phyloP scores from a whole-genome alignment of 2,888 invertebrate species.

The Trileptium ribeirensis region DNA sequence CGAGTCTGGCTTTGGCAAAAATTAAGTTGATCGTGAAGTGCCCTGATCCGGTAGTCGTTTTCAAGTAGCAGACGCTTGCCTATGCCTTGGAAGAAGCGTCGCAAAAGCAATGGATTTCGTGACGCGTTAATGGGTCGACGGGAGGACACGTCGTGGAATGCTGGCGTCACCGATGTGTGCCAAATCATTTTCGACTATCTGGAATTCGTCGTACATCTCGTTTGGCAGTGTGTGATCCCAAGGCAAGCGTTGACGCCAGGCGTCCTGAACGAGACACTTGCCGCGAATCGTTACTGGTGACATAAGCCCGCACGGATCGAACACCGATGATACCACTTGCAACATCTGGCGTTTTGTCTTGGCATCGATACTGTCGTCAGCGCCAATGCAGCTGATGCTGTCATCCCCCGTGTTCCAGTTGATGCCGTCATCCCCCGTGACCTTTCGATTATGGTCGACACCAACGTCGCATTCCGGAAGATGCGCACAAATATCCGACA shows the following conservation, averaged over 20 bases:
- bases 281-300: too few species aligned
- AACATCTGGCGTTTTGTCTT: too few species aligned
- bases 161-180: background rate
- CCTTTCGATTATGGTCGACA: too few species aligned
- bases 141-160: background rate
- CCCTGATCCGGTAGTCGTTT: background rate
- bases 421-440: too few species aligned
- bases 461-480: too few species aligned
- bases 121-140: background rate
- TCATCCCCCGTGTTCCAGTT: too few species aligned
- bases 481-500: too few species aligned
- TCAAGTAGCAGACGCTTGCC: slow-evolving; percentile 10
- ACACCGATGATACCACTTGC: too few species aligned
- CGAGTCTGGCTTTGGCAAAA: slow-evolving; percentile 22
- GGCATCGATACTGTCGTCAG: too few species aligned
- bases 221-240: slow-evolving; percentile 15
- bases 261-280: slow-evolving; percentile 24
- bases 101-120: slow-evolving; percentile 21
- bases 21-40: background rate
- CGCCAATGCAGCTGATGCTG: too few species aligned
- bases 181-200: background rate
- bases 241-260: slow-evolving; percentile 13
- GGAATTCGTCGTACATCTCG: background rate
- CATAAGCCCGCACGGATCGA: too few species aligned
- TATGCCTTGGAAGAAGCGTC: slow-evolving; percentile 25